phyloP scores from a whole-genome alignment of 53 echinoderm and acorn worm genomes.

The Holothuria leucospilota region DNA sequence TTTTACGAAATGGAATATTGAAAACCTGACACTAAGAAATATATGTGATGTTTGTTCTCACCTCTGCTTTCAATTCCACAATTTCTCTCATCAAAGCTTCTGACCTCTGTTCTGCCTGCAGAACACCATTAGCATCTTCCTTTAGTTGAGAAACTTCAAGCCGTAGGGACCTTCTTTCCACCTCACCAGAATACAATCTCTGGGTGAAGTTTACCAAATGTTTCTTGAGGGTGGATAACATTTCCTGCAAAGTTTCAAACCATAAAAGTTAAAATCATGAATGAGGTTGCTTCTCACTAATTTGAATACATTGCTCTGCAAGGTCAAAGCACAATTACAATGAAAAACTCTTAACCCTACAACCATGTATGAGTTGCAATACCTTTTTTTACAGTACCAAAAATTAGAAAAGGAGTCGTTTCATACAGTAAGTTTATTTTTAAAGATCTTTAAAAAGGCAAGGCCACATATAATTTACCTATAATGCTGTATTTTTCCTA shows the following conservation, averaged over 20 bases:
- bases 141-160: conserved; percentile 66
- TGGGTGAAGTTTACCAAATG: conserved; percentile 86
- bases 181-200: conserved; percentile 88
- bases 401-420: no score
- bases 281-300: not conserved
- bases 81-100: conserved; percentile 69
- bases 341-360: no score
- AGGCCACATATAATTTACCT: no score
- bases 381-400: no score
- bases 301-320: no score
- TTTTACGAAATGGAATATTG: no score
- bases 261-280: not conserved
- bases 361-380: no score
- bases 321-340: no score
- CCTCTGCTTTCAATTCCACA: conserved; percentile 65
- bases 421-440: no score
- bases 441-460: no score
- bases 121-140: conserved; percentile 57
- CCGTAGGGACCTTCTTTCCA: conserved; percentile 85
- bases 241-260: conserved; percentile 58
- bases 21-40: no score
- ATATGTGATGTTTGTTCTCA: conserved; percentile 6
- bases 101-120: not conserved
- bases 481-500: no score
- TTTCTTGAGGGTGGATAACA: conserved; percentile 71